These are phyloP conservation scores for Tetanocera ferruginea DNA, from an alignment of 2,888 invertebrate genomes.

Conservation along the genomic window DNA sequence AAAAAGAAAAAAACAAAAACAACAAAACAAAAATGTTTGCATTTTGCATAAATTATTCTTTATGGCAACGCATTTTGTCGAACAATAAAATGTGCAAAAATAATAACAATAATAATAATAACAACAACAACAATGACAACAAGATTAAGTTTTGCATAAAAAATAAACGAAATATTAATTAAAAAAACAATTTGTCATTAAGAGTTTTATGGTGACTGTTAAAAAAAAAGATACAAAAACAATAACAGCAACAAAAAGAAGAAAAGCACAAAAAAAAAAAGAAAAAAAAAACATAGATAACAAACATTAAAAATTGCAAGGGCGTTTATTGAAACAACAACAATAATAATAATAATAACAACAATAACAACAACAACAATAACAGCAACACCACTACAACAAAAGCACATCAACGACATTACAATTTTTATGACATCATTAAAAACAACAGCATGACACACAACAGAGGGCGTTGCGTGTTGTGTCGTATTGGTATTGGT, in stretches of 20 bases:
- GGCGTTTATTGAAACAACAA: not conserved
- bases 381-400: not conserved
- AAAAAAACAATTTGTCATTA: conserved; percentile 37
- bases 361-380: not conserved
- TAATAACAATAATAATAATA: not conserved
- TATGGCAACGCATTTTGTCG: not conserved
- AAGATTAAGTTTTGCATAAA: not conserved
- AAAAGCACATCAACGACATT: conserved; percentile 1
- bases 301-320: not conserved
- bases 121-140: not conserved
- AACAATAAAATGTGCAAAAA: conserved; percentile 15
- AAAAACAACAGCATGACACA: conserved; percentile 18
- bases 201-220: conserved; percentile 36
- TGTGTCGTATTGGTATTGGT: not conserved
- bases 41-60: conserved; percentile 22
- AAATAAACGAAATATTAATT: conserved; percentile 33
- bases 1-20: not conserved
- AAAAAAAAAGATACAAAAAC: conserved; percentile 16
- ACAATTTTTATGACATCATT: conserved; percentile 30
- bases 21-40: too few species aligned
- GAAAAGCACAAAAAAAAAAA: not conserved
- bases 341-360: not conserved
- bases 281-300: not conserved
- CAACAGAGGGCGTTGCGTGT: not conserved
- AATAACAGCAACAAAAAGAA: not conserved